A percentile compares a stretch with the other conserved stretches of the same genome.
Evolutionary conservation across 2,113 vertebrate genomes (phyloP).

Genomic region (Xiphophorus couchianus): DNA sequence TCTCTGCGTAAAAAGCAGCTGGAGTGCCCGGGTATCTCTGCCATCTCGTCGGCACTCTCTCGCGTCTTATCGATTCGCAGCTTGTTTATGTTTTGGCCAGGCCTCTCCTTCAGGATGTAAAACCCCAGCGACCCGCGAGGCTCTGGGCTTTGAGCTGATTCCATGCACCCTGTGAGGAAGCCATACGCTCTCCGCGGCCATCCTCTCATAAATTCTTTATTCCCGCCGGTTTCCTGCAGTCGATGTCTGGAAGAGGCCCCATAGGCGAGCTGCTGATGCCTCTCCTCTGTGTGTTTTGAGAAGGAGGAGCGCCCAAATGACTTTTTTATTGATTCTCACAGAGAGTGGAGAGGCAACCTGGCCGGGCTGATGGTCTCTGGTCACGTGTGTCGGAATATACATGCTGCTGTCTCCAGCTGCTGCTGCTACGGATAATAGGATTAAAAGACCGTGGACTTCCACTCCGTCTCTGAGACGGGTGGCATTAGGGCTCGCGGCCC

Average conservation of each 20-base stretch:
- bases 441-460: constrained; percentile 56
- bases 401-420: constrained; percentile 50
- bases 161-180: constrained; percentile 32
- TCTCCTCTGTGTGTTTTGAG: constrained; percentile 9
- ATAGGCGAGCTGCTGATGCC: constrained; percentile 37
- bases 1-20: constrained; percentile 23
- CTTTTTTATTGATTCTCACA: constrained; percentile 65
- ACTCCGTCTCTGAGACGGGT: constrained; percentile 46
- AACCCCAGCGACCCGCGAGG: constrained; percentile 33
- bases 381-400: constrained; percentile 17
- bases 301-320: constrained; percentile 44
- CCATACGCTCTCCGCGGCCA: constrained; percentile 8
- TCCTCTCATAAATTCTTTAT: constrained; percentile 74
- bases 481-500: constrained; percentile 35
- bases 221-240: constrained; percentile 54
- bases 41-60: background rate
- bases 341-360: constrained; percentile 28
- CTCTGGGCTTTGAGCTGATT: constrained; percentile 16
- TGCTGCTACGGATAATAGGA: constrained; percentile 59
- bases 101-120: constrained; percentile 27
- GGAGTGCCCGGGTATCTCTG: constrained; percentile 1
- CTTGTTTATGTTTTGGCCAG: constrained; percentile 51
- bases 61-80: constrained; percentile 21
- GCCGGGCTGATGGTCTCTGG: constrained; percentile 1
- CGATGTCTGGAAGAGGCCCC: constrained; percentile 45